These are phyloP conservation scores for Leptopterna dolabrata DNA, from an alignment of 2,888 invertebrate species.

Conservation along the genomic window DNA sequence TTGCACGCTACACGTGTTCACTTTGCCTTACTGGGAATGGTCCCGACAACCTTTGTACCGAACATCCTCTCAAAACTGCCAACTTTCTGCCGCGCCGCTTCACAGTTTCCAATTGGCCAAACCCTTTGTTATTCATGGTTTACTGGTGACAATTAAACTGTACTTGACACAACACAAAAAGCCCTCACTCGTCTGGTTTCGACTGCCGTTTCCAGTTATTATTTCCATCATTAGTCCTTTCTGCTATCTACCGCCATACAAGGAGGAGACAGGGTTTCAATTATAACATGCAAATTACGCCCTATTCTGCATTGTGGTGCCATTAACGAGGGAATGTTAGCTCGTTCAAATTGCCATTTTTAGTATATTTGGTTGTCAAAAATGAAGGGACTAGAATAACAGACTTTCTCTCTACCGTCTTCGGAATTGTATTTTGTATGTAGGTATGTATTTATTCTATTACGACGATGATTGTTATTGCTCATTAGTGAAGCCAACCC, in stretches of 20 bases:
- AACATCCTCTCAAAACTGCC: background rate
- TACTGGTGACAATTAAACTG: slow-evolving; percentile 16
- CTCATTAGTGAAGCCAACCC: no score
- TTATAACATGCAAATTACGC: slow-evolving; percentile 50
- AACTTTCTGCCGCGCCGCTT: background rate
- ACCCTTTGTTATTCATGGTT: slow-evolving; percentile 25
- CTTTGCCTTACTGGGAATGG: background rate
- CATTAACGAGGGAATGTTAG: background rate
- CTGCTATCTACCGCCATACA: background rate
- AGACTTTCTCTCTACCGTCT: background rate
- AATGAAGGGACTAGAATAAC: background rate
- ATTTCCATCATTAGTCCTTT: slow-evolving; percentile 37
- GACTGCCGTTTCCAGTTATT: slow-evolving; percentile 26
- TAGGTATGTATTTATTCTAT: no score
- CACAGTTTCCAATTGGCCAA: slow-evolving; percentile 3
- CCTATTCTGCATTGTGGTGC: background rate
- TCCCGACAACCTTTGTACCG: background rate
- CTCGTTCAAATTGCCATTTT: background rate
- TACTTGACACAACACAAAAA: slow-evolving; percentile 10
- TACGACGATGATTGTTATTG: no score
- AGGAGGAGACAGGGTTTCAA: slow-evolving; percentile 39
- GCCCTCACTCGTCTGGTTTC: background rate
- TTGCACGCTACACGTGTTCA: background rate
- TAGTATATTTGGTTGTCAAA: background rate
- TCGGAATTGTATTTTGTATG: background rate